phyloP scores from a whole-genome alignment of 2,113 vertebrate species.

The Phrynocephalus versicolor region DNA sequence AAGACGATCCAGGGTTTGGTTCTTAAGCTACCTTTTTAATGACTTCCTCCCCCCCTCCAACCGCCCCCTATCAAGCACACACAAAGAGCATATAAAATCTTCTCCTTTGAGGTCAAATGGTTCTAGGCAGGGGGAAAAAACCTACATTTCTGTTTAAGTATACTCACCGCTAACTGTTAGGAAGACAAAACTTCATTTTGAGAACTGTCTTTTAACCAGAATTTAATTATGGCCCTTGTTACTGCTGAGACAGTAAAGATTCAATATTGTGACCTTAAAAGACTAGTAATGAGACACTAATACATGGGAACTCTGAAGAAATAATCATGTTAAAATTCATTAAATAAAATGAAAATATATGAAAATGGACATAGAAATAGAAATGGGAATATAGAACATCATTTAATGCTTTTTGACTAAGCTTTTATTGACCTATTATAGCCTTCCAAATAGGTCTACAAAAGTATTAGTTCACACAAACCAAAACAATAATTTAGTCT shows the following conservation, averaged over 20 bases:
- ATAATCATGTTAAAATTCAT: constrained; percentile 30
- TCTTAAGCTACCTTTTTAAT: constrained; percentile 10
- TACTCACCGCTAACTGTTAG: constrained; percentile 41
- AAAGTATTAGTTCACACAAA: neutral
- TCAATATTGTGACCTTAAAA: constrained; percentile 49
- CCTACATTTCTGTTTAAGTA: constrained; percentile 42
- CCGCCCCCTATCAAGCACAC: constrained; percentile 4
- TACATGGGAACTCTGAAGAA: constrained; percentile 53
- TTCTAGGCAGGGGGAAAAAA: constrained; percentile 31
- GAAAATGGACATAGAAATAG: constrained; percentile 24
- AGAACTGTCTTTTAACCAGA: constrained; percentile 56
- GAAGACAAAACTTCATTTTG: constrained; percentile 36
- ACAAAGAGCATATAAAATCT: constrained; percentile 44
- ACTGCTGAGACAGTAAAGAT: constrained; percentile 58
- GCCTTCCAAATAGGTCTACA: neutral
- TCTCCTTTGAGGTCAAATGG: constrained; percentile 55
- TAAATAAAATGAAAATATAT: constrained; percentile 46
- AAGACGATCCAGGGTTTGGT: constrained; percentile 22
- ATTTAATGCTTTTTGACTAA: neutral
- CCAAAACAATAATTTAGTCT: neutral
- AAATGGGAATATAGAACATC: neutral
- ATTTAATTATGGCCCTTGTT: constrained; percentile 65
- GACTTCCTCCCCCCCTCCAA: neutral
- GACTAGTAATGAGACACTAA: constrained; percentile 61
- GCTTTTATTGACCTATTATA: neutral